Conservation (phyloP, 2,888 invertebrate species). For the Cryptus viduatorius region DNA sequence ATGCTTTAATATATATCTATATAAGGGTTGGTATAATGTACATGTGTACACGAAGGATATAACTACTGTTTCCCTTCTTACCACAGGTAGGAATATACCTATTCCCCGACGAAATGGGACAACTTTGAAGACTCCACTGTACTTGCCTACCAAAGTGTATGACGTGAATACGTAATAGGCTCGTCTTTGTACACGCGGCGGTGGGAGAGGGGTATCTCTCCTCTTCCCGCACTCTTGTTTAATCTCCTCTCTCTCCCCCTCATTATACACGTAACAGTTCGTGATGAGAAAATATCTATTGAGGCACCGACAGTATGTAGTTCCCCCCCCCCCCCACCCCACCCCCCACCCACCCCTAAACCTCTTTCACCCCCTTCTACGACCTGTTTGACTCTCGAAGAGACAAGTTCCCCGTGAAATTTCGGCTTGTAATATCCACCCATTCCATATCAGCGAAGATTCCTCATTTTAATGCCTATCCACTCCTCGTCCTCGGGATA, state of each 20-base stretch:
- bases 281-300: conserved; percentile 67
- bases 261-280: conserved; percentile 67
- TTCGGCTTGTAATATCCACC: conserved; percentile 52
- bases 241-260: conserved; percentile 24
- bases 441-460: conserved; percentile 61
- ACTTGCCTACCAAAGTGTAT: conserved; percentile 49
- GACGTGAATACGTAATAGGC: conserved; percentile 67
- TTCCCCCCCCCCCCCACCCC: too few species aligned
- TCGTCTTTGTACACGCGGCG: conserved; percentile 61
- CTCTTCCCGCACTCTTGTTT: conserved; percentile 12
- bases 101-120: conserved; percentile 53
- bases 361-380: not conserved
- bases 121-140: conserved; percentile 61
- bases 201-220: not conserved
- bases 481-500: conserved; percentile 69
- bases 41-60: not conserved
- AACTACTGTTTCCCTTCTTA: conserved; percentile 30
- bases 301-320: not conserved
- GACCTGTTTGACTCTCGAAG: conserved; percentile 13
- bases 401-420: conserved; percentile 63
- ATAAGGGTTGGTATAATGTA: not conserved
- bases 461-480: conserved; percentile 73
- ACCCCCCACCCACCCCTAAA: not conserved
- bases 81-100: conserved; percentile 15
- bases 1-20: conserved; percentile 29